These are phyloP conservation scores for Tetrapedia diversipes DNA, from an alignment of 2,888 invertebrate species.

Conservation along the genomic window DNA sequence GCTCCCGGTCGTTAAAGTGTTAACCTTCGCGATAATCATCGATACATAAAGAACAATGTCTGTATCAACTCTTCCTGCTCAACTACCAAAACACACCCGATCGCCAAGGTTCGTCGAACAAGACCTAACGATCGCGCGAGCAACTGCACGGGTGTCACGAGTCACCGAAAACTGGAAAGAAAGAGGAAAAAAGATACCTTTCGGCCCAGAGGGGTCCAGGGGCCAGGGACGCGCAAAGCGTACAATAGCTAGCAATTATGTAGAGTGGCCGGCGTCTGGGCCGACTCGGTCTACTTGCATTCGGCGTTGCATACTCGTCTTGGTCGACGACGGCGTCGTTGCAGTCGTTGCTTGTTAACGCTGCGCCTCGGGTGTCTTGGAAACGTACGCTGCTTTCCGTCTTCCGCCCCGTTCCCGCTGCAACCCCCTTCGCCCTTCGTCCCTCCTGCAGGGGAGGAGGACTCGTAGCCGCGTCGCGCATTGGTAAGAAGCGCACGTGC, in stretches of 20 bases:
- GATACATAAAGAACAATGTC: too few relatives aligned
- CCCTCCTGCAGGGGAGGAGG: neutral
- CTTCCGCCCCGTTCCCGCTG: neutral
- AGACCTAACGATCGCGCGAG: too few relatives aligned
- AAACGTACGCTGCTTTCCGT: constrained; percentile 41
- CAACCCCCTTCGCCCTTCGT: neutral
- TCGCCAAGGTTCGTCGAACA: too few relatives aligned
- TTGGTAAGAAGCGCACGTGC: constrained; percentile 60
- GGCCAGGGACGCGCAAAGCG: constrained; percentile 17
- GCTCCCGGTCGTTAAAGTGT: too few relatives aligned
- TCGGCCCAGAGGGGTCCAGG: constrained; percentile 22
- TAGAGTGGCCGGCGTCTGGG: constrained; percentile 75
- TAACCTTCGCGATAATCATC: too few relatives aligned
- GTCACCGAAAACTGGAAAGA: too few relatives aligned
- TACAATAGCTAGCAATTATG: constrained; percentile 75
- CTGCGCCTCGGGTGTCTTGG: constrained; percentile 63
- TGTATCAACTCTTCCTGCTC: too few relatives aligned
- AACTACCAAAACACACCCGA: too few relatives aligned
- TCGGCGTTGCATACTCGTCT: constrained; percentile 20
- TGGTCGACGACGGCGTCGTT: constrained; percentile 52
- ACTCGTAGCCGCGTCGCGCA: constrained; percentile 5
- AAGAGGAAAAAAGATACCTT: too few relatives aligned
- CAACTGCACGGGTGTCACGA: too few relatives aligned
- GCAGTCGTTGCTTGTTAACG: constrained; percentile 73
- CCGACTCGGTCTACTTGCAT: constrained; percentile 47